Evolutionary conservation across 1,140 invertebrate species (phyloP), one percentile per base, ranked within the genome.

Genomic region (Piezodorus guildinii): DNA sequence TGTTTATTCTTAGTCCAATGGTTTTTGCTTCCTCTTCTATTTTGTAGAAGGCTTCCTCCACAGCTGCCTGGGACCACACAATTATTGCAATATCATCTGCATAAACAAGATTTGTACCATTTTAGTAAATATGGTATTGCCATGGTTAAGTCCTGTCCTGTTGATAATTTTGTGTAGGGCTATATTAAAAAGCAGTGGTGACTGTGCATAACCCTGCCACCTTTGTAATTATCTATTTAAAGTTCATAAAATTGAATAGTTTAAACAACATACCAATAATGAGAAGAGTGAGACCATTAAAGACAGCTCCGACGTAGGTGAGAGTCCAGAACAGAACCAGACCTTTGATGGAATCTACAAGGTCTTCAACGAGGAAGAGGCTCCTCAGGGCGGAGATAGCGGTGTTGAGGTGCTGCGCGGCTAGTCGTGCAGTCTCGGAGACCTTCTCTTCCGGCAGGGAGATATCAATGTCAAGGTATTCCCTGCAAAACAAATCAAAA

Each of bases 231-330:
- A n/a, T n/a, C 34, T 58, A 44, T 23, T 54, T 19, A 60, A 39
- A 5, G 21, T 45, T 49, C 17, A 21, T 19, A 10, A 49, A 49
- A 49, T 17, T 6, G 17, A 8, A 10, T 15, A 21, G 34, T 43
- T 61, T 62, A 3, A 25, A 17, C 0, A 19, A 76, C 79, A 79
- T 75, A 95, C 91, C 87, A 72, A 96, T 82, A 71, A 96, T 96
- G 72, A 97, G 84, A 69, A 97, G 82, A 69, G 94, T 96, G 84
- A 98, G 90, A 74, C 94, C 94, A 78, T 97, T 98, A 81, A 98
- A 98, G 90, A 91, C 96, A 70, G 91, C 85, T 69, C 95, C 95
- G 70, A 98, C 81, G 75, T 97, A 98, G 30, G 95, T 98, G 73
- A 97, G 81, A 71, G 87, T 87, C 93, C 94, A 98, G 71, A 97